phyloP scores from a whole-genome alignment of 2,888 invertebrate genomes.

The Mimumesa dahlbomi region DNA sequence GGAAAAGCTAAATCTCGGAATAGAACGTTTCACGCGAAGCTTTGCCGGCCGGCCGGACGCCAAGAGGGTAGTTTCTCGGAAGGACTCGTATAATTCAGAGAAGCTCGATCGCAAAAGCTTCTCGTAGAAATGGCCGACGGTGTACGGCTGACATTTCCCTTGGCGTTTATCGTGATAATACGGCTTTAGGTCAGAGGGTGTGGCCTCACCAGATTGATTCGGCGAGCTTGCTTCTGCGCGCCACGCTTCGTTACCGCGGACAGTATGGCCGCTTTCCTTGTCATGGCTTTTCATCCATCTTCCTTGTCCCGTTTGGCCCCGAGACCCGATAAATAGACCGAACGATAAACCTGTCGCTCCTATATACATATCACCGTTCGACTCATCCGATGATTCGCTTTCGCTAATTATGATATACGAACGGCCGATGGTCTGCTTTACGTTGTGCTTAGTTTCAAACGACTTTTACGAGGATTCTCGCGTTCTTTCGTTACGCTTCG shows the following conservation, averaged over 20 bases:
- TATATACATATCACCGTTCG: constrained; percentile 24
- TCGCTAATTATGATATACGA: constrained; percentile 53
- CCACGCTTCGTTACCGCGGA: constrained; percentile 66
- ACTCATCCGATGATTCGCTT: constrained; percentile 36
- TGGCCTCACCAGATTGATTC: constrained; percentile 79
- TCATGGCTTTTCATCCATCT: constrained; percentile 47
- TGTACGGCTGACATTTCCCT: constrained; percentile 62
- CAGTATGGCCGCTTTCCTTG: constrained; percentile 62
- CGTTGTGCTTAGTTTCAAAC: too few relatives aligned
- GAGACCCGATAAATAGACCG: constrained; percentile 40
- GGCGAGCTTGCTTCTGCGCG: constrained; percentile 76
- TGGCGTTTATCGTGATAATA: constrained; percentile 66
- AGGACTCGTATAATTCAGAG: too few relatives aligned
- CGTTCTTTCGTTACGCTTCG: too few relatives aligned
- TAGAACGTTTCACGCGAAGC: too few relatives aligned
- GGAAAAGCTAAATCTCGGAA: too few relatives aligned
- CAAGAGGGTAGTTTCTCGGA: too few relatives aligned
- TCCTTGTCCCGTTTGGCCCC: constrained; percentile 31
- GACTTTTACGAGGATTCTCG: too few relatives aligned
- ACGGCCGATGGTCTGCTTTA: neutral
- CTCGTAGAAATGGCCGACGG: constrained; percentile 45
- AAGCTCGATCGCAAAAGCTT: constrained; percentile 21
- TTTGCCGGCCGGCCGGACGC: too few relatives aligned
- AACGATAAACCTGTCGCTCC: constrained; percentile 50
- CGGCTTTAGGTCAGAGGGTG: constrained; percentile 79